Percentiles rank a stretch among this genome's conserved stretches.
Evolutionary conservation across 2,888 invertebrate species (phyloP).

Genomic region (Cheilosia soror): DNA sequence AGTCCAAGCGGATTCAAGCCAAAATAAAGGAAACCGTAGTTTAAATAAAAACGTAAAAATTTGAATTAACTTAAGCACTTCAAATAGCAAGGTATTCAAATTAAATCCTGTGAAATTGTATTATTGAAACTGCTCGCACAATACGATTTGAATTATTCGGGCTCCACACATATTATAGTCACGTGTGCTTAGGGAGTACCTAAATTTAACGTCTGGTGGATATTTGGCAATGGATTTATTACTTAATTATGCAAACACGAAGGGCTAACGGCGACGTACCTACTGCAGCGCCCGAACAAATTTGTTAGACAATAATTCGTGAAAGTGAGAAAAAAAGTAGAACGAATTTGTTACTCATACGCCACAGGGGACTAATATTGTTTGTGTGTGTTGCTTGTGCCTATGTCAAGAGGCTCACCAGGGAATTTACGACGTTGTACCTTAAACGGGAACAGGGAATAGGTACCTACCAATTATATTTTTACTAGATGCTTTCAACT

Average conservation of each 20-base stretch:
- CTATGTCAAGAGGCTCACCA: neutral
- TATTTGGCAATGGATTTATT: neutral
- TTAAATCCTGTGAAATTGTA: slow-evolving; percentile 37
- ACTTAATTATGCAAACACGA: neutral
- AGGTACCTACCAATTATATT: neutral
- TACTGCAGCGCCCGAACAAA: neutral
- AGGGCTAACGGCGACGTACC: too few relatives aligned
- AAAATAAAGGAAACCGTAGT: slow-evolving; percentile 1
- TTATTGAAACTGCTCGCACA: slow-evolving; percentile 18
- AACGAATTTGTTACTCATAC: slow-evolving; percentile 23
- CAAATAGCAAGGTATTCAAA: neutral
- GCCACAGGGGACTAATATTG: slow-evolving; percentile 8
- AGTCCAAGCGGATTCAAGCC: neutral
- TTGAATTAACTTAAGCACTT: neutral
- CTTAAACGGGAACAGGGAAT: too few relatives aligned
- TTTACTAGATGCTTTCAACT: neutral
- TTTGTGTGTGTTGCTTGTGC: neutral
- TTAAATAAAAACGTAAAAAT: neutral
- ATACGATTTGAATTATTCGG: slow-evolving; percentile 18
- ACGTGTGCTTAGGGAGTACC: neutral
- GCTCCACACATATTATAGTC: neutral
- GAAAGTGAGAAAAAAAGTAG: neutral
- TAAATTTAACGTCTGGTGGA: neutral
- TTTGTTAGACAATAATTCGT: slow-evolving; percentile 4
- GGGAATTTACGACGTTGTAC: neutral